A percentile compares a stretch with the other conserved stretches of the same genome.
Conservation (phyloP, 92 coral and sea anemone species). For the Pocillopora grandis region DNA sequence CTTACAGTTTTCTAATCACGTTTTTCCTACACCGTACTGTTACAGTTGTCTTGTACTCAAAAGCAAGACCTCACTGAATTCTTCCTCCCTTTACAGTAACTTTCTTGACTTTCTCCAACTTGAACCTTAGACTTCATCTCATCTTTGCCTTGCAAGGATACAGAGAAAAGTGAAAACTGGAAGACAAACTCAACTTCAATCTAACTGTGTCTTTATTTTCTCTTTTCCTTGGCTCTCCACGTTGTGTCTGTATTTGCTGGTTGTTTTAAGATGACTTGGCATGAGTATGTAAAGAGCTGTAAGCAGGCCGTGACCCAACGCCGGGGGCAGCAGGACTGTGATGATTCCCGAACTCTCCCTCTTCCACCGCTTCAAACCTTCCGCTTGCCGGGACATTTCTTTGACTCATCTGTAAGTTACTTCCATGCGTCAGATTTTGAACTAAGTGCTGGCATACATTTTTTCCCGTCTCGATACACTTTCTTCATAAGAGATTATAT, state of each 20-base stretch:
- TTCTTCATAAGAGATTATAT: no score
- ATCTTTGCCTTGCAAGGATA: not conserved
- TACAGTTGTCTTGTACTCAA: not conserved
- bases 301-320: slow-evolving; percentile 36
- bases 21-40: no score
- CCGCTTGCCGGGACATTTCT: slow-evolving; percentile 41
- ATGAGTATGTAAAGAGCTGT: slow-evolving; percentile 42
- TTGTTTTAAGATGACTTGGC: slow-evolving; percentile 37
- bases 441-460: not conserved
- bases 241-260: slow-evolving; percentile 11
- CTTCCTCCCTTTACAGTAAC: not conserved
- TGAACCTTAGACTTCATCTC: not conserved
- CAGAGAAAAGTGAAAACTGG: not conserved
- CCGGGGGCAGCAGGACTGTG: not conserved
- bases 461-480: not conserved
- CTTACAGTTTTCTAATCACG: no score
- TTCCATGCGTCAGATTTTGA: not conserved
- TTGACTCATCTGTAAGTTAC: slow-evolving; percentile 40
- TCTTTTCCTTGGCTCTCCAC: not conserved
- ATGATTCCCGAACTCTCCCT: slow-evolving; percentile 9
- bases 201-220: not conserved
- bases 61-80: no score
- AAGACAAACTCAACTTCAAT: not conserved
- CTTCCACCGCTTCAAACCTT: slow-evolving; percentile 39
- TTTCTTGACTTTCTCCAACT: not conserved